Base-by-base conservation (phyloP, 92 coral and sea anemone species). In the Siderastrea siderea region DNA sequence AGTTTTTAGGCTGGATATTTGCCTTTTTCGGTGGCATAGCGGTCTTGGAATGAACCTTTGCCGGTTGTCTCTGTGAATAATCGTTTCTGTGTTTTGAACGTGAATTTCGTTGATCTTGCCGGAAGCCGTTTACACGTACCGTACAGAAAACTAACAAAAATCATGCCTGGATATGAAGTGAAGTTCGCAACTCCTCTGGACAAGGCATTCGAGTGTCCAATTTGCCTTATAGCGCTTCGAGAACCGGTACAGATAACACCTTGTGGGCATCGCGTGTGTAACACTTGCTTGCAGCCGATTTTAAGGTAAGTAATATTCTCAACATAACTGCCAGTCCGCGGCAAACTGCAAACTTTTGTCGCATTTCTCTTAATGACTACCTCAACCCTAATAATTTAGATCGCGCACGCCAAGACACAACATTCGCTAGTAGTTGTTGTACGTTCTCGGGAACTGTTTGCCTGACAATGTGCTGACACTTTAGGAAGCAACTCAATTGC, bases 171-270 rank as follows among this genome's bases (percentile, higher is more conserved):
- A 50, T 95, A 98, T 61, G 99, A 98, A 46, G 98, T 93, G 4
- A 90, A 94, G 81, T 98, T 98, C 53, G 88, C 94, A 1, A 47
- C 73, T 52, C 88, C 95, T 12, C 81, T 98, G 81, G 99, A 98
- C 92, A 98, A 98, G 89, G 94, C 98, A 3, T 94, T 98, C 61
- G 99, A 98, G 75, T 98, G 99, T 83, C 99, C 99, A 4, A 88
- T 98, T 15, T 98, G 99, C 87, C 90, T 96, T 91, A 92, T 90
- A 38, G 99, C 97, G 26, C 89, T 98, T 55, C 96, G 99, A 67
- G 98, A 94, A n/a, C 99, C 99, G 2, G 95, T 98, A 1, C 99
- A 98, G 78, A 98, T 98, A 9, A 98, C 99, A 9, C 99, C 99
- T 53, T 98, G 99, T 72, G 99, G 99, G 6, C 99, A 98, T 87